phyloP scores from a whole-genome alignment of 2,797 vertebrate species.

The Pipistrellus pipistrellus region DNA sequence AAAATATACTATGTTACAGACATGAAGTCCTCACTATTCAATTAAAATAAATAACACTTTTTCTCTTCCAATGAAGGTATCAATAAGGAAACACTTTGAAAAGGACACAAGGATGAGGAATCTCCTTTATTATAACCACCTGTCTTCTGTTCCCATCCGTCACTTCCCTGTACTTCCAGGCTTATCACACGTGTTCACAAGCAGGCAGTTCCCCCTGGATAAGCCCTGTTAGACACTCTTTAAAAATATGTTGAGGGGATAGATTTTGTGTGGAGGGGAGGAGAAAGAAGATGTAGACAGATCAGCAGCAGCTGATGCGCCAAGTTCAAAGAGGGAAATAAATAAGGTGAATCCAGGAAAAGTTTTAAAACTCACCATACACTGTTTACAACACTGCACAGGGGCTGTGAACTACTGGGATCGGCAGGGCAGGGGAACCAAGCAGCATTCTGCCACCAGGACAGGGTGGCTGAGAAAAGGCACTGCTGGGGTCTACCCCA shows the following conservation, averaged over 20 bases:
- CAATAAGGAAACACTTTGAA: constrained; percentile 31
- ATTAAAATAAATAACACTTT: constrained; percentile 42
- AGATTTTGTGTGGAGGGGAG: neutral
- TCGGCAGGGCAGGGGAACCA: neutral
- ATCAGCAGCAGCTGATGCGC: neutral
- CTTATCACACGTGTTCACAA: neutral
- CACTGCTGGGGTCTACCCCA: neutral
- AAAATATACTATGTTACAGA: constrained; percentile 41
- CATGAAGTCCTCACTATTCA: constrained; percentile 4
- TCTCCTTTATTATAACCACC: neutral
- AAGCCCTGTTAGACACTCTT: neutral
- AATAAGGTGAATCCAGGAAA: constrained; percentile 10
- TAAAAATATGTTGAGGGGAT: neutral
- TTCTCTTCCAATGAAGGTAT: constrained; percentile 24
- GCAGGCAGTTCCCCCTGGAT: neutral
- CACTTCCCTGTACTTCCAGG: neutral
- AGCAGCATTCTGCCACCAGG: neutral
- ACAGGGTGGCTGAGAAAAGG: neutral
- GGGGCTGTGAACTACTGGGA: neutral
- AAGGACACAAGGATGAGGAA: neutral
- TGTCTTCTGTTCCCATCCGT: neutral
- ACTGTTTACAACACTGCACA: neutral
- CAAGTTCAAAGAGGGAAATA: constrained; percentile 33
- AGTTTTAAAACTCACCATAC: neutral
- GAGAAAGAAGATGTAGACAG: neutral